Conservation (phyloP, 1,140 invertebrate genomes). For the Sminthurinus signatus region DNA sequence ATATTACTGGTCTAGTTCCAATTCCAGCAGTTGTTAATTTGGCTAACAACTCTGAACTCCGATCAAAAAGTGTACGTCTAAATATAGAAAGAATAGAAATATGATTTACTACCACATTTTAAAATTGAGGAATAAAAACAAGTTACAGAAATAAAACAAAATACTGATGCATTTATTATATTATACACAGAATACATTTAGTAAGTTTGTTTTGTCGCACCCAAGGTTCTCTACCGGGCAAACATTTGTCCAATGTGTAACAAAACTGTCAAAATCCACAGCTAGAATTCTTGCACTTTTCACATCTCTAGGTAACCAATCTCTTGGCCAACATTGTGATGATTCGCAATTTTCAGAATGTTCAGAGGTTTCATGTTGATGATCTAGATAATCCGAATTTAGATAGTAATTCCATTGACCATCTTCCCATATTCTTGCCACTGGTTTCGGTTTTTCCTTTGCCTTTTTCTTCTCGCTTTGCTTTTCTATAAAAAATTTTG, state of each 20-base stretch:
- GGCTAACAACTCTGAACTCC: constrained; percentile 56
- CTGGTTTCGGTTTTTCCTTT: background rate
- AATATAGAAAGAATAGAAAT: constrained; percentile 11
- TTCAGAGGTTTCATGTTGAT: background rate
- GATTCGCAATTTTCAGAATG: background rate
- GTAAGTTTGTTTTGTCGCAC: too few species aligned
- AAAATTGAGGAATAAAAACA: too few species aligned
- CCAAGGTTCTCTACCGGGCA: constrained; percentile 55
- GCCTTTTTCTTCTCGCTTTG: background rate
- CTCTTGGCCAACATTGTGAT: constrained; percentile 65
- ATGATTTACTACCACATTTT: too few species aligned
- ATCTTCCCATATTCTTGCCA: background rate
- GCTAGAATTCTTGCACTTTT: constrained; percentile 56
- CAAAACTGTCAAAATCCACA: constrained; percentile 60
- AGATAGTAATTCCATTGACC: too few species aligned
- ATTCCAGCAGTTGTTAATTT: constrained; percentile 62
- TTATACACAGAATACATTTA: too few species aligned
- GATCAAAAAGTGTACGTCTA: constrained; percentile 52
- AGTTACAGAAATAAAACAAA: background rate
- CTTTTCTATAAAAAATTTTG: too few species aligned
- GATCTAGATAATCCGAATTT: too few species aligned
- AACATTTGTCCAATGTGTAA: constrained; percentile 57
- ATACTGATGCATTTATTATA: too few species aligned
- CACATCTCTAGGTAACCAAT: constrained; percentile 68
- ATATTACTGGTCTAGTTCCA: too few species aligned